phyloP scores from a whole-genome alignment of 2,888 invertebrate species.

The Synanthedon formicaeformis region DNA sequence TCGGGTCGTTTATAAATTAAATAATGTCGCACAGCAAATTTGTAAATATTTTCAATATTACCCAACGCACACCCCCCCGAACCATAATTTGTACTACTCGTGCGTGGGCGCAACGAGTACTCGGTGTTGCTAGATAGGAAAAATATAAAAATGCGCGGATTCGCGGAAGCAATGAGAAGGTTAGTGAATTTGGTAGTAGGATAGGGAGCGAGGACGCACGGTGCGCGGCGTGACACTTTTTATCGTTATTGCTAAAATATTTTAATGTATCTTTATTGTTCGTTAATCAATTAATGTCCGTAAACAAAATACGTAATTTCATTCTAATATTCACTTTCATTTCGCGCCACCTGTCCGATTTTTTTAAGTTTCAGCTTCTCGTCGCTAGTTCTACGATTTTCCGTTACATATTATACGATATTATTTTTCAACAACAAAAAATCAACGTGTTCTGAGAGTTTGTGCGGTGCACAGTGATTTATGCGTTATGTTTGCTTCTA shows the following conservation, averaged over 20 bases:
- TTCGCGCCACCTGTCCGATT: background rate
- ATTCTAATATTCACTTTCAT: background rate
- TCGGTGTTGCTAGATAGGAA: constrained; percentile 39
- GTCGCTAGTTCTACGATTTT: constrained; percentile 15
- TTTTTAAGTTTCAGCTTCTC: constrained; percentile 19
- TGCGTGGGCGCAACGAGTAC: constrained; percentile 11
- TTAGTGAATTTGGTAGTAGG: constrained; percentile 61
- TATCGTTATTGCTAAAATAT: constrained; percentile 27
- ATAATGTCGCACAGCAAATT: constrained; percentile 9
- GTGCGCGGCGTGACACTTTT: constrained; percentile 21
- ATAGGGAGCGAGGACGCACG: constrained; percentile 23
- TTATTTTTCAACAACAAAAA: background rate
- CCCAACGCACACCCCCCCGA: constrained; percentile 43
- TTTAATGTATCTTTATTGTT: constrained; percentile 51
- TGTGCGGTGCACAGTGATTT: constrained; percentile 45
- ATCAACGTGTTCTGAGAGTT: constrained; percentile 49
- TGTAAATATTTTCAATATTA: constrained; percentile 29
- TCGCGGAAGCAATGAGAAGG: constrained; percentile 60
- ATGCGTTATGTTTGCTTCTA: constrained; percentile 57
- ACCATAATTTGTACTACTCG: constrained; percentile 11
- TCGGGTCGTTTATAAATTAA: constrained; percentile 1
- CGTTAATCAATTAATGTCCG: constrained; percentile 5
- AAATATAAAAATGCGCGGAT: constrained; percentile 26
- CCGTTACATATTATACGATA: background rate
- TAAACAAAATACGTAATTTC: background rate